phyloP scores from a whole-genome alignment of 2,113 vertebrate genomes.

The Hippocampus comes region DNA sequence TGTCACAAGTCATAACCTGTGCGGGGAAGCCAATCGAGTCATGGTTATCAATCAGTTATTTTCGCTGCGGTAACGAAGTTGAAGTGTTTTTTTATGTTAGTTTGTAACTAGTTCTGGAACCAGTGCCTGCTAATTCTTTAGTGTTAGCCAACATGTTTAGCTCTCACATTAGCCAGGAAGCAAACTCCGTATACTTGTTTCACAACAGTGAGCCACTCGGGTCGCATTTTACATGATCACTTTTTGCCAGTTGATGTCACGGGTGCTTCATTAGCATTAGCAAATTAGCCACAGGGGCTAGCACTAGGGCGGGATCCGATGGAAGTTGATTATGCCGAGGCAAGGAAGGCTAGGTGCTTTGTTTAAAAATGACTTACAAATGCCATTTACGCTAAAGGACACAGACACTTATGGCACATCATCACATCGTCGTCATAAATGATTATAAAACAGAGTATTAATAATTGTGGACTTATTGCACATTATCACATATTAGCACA shows the following conservation, averaged over 20 bases:
- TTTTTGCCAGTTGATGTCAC: background rate
- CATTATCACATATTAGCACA: constrained; percentile 67
- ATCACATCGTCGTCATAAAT: constrained; percentile 57
- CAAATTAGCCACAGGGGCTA: constrained; percentile 32
- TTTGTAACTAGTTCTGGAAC: no score
- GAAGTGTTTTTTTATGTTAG: no score
- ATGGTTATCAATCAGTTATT: no score
- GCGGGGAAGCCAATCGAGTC: no score
- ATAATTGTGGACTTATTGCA: constrained; percentile 56
- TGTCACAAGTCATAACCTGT: no score
- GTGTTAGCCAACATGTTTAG: no score
- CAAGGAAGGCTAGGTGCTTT: constrained; percentile 62
- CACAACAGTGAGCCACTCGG: background rate
- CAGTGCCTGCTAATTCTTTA: no score
- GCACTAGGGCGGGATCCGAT: constrained; percentile 8
- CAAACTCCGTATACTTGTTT: background rate
- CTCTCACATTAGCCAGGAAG: no score
- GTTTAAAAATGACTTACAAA: constrained; percentile 40
- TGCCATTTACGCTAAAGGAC: constrained; percentile 44
- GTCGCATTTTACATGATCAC: background rate
- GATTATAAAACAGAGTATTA: constrained; percentile 44
- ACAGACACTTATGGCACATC: constrained; percentile 63
- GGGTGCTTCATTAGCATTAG: constrained; percentile 4
- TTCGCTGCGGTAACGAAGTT: no score
- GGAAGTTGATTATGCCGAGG: constrained; percentile 69